Evolutionary conservation across 1,140 invertebrate species (phyloP), one percentile per base, ranked within the genome.

Genomic region (Zophobas morio): DNA sequence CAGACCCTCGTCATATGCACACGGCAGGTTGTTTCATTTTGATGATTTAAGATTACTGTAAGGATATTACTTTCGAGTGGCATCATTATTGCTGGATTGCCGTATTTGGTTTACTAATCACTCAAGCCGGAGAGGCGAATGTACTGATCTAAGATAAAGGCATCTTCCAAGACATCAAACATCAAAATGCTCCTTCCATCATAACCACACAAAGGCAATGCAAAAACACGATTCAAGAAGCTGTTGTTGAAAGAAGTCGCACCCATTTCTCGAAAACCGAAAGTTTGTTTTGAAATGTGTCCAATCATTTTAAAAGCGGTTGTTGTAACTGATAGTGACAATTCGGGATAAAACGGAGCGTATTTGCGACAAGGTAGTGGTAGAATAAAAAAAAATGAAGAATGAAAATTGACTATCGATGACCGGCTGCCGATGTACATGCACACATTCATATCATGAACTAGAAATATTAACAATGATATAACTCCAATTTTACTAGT

Each of bases 21-120:
- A 57, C 74, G 80, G 81, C 82, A 83, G 79, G 82, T 81, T 80
- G 81, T 81, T 83, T 83, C 82, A 81, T 83, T 83, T 82, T 78
- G 82, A 83, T 83, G 82, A 83, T 82, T 83, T 82, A 82, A 82
- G 81, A 83, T 83, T 83, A 82, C 75, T 75, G 49, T 72, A 78
- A 76, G 75, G 76, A 78, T 81, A 83, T 82, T 82, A 81, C 75
- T 81, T 82, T 83, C 75, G 75, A 81, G 81, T 78, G 77, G 81
- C 76, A 80, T 83, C 81, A 80, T 83, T 80, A 81, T 78, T 80
- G 54, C 77, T 72, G 56, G 39, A 54, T 79, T 63, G 49, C 80
- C 74, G 77, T 82, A 81, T 82, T 82, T 81, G 78, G 80, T 81
- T 80, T 80, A 78, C 77, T 78, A 79, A 77, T 77, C 76, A 78